phyloP scores from a whole-genome alignment of 1,140 invertebrate genomes.

The Drosophila novamexicana region DNA sequence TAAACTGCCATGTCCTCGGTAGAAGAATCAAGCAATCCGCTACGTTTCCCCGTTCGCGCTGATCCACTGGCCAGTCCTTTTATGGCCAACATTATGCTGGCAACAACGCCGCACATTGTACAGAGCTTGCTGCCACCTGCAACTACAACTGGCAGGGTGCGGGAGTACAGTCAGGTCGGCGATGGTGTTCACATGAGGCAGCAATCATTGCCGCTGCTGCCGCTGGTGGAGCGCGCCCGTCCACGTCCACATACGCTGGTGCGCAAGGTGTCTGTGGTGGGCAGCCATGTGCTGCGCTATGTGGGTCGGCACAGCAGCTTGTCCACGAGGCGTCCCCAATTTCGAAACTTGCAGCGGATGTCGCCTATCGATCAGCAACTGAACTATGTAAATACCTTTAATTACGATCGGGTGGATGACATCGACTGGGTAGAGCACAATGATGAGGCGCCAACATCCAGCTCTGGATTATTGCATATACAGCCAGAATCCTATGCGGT shows the following conservation, averaged over 20 bases:
- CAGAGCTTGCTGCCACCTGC: background rate
- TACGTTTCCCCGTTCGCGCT: background rate
- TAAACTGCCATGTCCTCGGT: conserved; percentile 10
- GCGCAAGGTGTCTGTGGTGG: conserved; percentile 38
- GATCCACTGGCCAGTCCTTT: background rate
- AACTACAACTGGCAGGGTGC: background rate
- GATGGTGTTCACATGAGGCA: conserved; percentile 23
- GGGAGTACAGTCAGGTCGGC: conserved; percentile 24
- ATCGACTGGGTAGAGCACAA: background rate
- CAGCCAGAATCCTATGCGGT: background rate
- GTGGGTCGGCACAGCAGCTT: conserved; percentile 11
- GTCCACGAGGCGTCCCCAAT: background rate
- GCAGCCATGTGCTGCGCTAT: conserved; percentile 41
- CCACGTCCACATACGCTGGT: conserved; percentile 13
- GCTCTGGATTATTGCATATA: background rate
- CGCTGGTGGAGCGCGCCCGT: background rate
- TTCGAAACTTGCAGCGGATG: background rate
- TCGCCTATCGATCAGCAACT: background rate
- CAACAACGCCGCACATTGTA: background rate
- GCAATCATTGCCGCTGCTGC: conserved; percentile 1
- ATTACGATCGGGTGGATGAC: background rate
- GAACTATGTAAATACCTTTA: background rate
- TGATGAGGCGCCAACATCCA: background rate
- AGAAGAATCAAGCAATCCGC: background rate
- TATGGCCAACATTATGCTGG: conserved; percentile 4